A percentile compares a stretch with the other conserved stretches of the same genome.
phyloP scores from a whole-genome alignment of 2,797 vertebrate genomes.

The Microchirus variegatus region DNA sequence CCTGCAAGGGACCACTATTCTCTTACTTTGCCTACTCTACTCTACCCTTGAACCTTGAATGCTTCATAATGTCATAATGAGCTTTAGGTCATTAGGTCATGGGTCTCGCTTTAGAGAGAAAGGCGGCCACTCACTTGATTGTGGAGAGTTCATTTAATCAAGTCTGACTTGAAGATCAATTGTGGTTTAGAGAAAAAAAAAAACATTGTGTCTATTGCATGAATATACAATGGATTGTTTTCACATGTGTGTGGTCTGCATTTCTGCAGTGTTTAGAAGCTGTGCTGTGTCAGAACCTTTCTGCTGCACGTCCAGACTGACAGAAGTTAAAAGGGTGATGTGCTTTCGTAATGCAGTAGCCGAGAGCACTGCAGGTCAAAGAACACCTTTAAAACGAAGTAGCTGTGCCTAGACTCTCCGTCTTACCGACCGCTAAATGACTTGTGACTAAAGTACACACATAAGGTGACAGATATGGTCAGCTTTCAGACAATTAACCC shows the following conservation, averaged over 20 bases:
- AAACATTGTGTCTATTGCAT: too few relatives aligned
- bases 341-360: too few relatives aligned
- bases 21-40: too few relatives aligned
- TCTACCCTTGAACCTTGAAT: too few relatives aligned
- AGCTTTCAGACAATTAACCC: too few relatives aligned
- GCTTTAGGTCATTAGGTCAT: neutral
- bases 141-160: neutral
- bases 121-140: too few relatives aligned
- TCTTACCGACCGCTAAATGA: neutral
- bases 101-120: neutral
- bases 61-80: neutral
- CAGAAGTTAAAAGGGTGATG: too few relatives aligned
- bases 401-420: neutral
- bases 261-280: neutral
- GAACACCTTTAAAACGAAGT: conserved; percentile 3
- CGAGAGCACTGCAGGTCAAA: neutral
- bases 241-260: neutral
- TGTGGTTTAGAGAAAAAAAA: too few relatives aligned
- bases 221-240: too few relatives aligned
- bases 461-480: neutral
- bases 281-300: neutral
- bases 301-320: neutral
- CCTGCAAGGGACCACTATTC: too few relatives aligned
- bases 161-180: neutral
- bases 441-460: conserved; percentile 6